phyloP scores from a whole-genome alignment of 2,797 vertebrate species.

The Australoheros facetus region DNA sequence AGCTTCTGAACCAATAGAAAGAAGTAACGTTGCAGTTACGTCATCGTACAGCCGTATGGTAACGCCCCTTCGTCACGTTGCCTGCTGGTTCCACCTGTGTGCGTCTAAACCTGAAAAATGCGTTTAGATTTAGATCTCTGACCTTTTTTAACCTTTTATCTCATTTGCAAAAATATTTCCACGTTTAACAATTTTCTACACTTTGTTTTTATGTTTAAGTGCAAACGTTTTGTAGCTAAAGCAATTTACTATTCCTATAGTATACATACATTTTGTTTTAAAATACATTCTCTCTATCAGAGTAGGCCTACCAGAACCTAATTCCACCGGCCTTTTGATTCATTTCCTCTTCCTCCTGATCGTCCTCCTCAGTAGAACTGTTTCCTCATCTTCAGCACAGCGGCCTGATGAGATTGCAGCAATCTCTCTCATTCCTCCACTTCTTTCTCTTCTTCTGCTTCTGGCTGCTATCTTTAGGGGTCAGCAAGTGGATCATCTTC shows the following conservation, averaged over 20 bases:
- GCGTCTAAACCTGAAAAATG: background rate
- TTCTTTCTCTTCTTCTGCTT: background rate
- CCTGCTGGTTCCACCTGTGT: background rate
- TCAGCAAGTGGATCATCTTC: accelerated
- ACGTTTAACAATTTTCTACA: background rate
- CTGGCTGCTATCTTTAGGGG: background rate
- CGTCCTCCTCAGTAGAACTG: background rate
- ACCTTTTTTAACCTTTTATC: background rate
- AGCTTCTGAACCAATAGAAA: slow-evolving; percentile 64
- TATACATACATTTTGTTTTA: no score
- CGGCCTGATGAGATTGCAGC: accelerated
- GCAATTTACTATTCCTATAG: accelerated
- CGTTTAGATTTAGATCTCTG: no score
- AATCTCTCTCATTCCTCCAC: background rate
- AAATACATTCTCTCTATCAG: background rate
- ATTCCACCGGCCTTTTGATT: no score
- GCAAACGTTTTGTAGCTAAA: background rate
- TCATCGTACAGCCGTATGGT: background rate
- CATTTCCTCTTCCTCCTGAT: background rate
- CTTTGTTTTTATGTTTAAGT: background rate
- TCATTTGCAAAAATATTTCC: background rate
- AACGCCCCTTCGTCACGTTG: slow-evolving; percentile 17
- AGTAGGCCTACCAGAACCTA: no score
- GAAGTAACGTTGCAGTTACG: background rate
- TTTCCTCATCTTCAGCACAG: no score